phyloP scores from a whole-genome alignment of 2,113 vertebrate genomes.

The Tupaia chinensis region DNA sequence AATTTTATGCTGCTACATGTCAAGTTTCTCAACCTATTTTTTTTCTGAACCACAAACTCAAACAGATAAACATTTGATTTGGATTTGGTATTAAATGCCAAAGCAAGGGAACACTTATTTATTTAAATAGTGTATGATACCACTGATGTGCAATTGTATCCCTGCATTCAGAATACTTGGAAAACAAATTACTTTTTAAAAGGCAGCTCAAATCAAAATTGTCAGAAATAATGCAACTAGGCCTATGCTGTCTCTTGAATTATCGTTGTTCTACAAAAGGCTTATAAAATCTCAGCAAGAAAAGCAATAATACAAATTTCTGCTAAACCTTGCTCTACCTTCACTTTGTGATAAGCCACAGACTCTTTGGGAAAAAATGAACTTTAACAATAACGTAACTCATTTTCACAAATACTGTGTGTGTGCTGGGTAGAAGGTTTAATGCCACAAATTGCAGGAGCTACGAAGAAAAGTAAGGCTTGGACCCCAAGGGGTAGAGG shows the following conservation, averaged over 20 bases:
- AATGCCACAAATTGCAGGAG: background rate
- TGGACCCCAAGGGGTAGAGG: background rate
- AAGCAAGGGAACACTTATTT: slow-evolving; percentile 31
- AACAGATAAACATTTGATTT: slow-evolving; percentile 43
- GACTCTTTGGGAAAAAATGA: background rate
- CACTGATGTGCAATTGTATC: slow-evolving; percentile 52
- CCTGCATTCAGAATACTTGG: slow-evolving; percentile 70
- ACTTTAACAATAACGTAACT: background rate
- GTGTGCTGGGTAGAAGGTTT: background rate
- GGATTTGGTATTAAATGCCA: slow-evolving; percentile 32
- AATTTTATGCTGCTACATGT: slow-evolving; percentile 12
- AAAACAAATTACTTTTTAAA: slow-evolving; percentile 82
- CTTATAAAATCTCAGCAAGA: slow-evolving; percentile 46
- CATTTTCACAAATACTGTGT: slow-evolving; percentile 5
- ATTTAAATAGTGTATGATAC: slow-evolving; percentile 25
- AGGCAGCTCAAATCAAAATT: slow-evolving; percentile 77
- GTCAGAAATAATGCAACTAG: slow-evolving; percentile 73
- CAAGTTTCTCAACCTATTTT: slow-evolving; percentile 47
- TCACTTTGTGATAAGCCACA: background rate
- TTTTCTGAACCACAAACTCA: background rate
- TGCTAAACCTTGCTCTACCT: slow-evolving; percentile 52
- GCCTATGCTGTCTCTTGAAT: slow-evolving; percentile 74
- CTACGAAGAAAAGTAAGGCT: background rate
- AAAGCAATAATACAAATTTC: slow-evolving; percentile 70
- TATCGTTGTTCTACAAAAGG: slow-evolving; percentile 73